phyloP scores from a whole-genome alignment of 2,113 vertebrate genomes.

The Dipodomys ordii region DNA sequence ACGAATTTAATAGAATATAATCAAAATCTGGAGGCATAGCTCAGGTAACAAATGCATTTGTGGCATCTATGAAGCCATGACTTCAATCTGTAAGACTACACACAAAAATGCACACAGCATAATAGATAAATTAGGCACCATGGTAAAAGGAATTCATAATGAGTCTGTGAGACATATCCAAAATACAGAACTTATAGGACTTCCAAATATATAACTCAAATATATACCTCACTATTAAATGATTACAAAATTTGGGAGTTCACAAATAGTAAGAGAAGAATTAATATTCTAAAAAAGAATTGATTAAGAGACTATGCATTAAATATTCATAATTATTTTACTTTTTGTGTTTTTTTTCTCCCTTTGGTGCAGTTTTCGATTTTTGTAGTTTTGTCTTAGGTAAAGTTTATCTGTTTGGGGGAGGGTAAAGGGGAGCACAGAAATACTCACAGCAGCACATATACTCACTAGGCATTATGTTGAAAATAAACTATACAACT shows the following conservation, averaged over 20 bases:
- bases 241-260: not conserved
- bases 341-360: no score
- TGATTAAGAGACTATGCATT: not conserved
- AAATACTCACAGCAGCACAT: no score
- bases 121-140: not conserved
- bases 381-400: no score
- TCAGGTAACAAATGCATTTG: not conserved
- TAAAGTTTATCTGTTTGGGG: no score
- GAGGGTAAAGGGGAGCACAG: no score
- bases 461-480: no score
- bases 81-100: no score
- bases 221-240: not conserved
- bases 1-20: conserved; percentile 28
- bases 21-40: no score
- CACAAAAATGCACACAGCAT: no score
- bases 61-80: no score
- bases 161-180: not conserved
- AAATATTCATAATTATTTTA: not conserved
- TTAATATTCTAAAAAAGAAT: not conserved
- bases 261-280: not conserved
- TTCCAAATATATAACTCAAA: not conserved
- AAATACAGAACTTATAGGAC: not conserved
- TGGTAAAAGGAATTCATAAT: conserved; percentile 21
- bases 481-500: no score
- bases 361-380: no score